Conservation (phyloP, 2,113 vertebrate species). For the Tichodroma muraria region DNA sequence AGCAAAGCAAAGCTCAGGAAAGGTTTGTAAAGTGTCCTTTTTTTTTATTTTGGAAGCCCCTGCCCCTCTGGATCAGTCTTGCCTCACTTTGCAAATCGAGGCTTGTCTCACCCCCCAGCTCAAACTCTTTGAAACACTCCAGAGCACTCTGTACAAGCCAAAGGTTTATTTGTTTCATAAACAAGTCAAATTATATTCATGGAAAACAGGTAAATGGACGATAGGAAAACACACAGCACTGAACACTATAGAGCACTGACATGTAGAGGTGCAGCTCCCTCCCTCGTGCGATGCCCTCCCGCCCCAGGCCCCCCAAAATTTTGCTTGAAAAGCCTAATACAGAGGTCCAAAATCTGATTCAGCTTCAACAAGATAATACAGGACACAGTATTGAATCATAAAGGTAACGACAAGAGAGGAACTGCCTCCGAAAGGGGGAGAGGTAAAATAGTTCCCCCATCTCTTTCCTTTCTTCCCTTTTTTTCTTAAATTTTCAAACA, state of each 20-base stretch:
- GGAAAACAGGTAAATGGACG: slow-evolving; percentile 75
- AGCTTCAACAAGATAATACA: slow-evolving; percentile 57
- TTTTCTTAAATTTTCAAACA: not conserved
- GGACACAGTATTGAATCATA: slow-evolving; percentile 70
- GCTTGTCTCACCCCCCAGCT: not conserved
- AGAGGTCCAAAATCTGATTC: slow-evolving; percentile 59
- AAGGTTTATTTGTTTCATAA: slow-evolving; percentile 74
- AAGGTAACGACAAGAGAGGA: slow-evolving; percentile 35
- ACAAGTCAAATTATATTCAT: slow-evolving; percentile 76
- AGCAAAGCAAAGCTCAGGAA: not conserved
- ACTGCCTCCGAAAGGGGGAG: not conserved
- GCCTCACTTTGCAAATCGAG: not conserved
- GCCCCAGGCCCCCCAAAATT: not conserved
- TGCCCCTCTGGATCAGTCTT: not conserved
- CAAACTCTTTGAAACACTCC: not conserved
- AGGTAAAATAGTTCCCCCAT: slow-evolving; percentile 6
- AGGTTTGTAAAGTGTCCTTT: not conserved
- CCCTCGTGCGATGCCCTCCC: slow-evolving; percentile 48
- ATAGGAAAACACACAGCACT: slow-evolving; percentile 71
- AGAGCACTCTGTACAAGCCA: slow-evolving; percentile 58
- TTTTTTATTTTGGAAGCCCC: not conserved
- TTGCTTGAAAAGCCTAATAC: slow-evolving; percentile 58
- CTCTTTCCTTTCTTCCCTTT: not conserved
- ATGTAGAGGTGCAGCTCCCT: slow-evolving; percentile 68
- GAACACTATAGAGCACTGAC: slow-evolving; percentile 67